Conservation (phyloP, 1,140 invertebrate genomes). For the Drosophila guanche region DNA sequence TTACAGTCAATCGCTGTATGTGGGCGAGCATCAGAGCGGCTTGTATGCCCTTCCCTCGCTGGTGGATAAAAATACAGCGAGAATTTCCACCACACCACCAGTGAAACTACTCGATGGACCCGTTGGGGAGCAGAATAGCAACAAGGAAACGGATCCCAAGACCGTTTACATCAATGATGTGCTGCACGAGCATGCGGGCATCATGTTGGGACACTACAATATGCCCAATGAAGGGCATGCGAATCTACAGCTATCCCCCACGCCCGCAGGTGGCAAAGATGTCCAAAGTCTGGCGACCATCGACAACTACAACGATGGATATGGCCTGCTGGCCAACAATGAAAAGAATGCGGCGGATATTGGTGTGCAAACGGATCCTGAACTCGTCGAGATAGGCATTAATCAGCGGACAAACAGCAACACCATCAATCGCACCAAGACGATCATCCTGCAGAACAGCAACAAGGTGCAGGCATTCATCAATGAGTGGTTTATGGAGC, state of each 20-base stretch:
- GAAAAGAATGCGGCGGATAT: conserved; percentile 74
- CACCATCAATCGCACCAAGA: conserved; percentile 67
- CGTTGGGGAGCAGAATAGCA: conserved; percentile 39
- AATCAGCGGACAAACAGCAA: conserved; percentile 47
- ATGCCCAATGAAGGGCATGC: conserved; percentile 86
- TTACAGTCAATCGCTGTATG: conserved; percentile 94
- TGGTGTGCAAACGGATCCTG: conserved; percentile 73
- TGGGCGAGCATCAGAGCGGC: conserved; percentile 95
- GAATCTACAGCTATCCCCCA: conserved; percentile 69
- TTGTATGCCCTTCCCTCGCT: conserved; percentile 96
- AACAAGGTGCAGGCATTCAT: conserved; percentile 76
- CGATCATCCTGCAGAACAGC: conserved; percentile 84
- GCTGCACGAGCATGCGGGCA: conserved; percentile 84
- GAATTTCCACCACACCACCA: conserved; percentile 87
- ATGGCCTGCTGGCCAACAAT: conserved; percentile 66
- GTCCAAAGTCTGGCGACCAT: conserved; percentile 74
- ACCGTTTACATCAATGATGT: conserved; percentile 77
- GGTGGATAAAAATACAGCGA: conserved; percentile 92
- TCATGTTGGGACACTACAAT: conserved; percentile 90
- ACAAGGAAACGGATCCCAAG: conserved; percentile 71
- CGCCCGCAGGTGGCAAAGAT: conserved; percentile 57
- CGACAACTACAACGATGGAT: conserved; percentile 73
- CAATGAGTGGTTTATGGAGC: conserved; percentile 82
- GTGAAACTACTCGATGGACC: conserved; percentile 89
- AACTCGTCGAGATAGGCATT: conserved; percentile 68